A percentile compares a stretch with the other conserved stretches of the same genome.
These are phyloP conservation scores for Sclerodermus sp. DNA, from an alignment of 2,888 invertebrate genomes.

Conservation along the genomic window DNA sequence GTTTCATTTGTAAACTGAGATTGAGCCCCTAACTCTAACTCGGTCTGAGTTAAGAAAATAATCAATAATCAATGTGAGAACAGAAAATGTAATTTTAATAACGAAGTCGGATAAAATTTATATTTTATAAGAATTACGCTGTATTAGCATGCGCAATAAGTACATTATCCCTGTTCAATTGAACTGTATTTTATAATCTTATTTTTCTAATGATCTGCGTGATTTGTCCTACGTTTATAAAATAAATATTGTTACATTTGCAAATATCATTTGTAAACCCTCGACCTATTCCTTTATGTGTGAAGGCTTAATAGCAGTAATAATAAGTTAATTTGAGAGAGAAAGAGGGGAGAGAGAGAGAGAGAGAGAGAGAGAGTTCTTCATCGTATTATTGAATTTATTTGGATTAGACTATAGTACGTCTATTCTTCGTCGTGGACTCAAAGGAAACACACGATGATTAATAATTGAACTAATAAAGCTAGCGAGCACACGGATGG, in stretches of 20 bases:
- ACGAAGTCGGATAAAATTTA: slow-evolving; percentile 4
- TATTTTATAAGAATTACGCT: slow-evolving; percentile 22
- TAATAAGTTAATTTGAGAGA: too few relatives aligned
- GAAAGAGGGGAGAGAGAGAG: too few relatives aligned
- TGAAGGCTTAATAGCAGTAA: too few relatives aligned
- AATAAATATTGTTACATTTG: slow-evolving; percentile 38
- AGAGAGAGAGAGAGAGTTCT: too few relatives aligned
- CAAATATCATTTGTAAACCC: too few relatives aligned
- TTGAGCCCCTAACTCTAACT: neutral
- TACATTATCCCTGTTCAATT: slow-evolving; percentile 23
- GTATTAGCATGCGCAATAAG: slow-evolving; percentile 27
- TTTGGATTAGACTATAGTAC: too few relatives aligned
- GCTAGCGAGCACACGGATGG: slow-evolving; percentile 14
- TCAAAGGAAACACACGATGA: slow-evolving; percentile 13
- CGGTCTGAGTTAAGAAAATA: neutral
- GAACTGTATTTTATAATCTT: slow-evolving; percentile 40
- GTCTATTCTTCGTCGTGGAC: neutral
- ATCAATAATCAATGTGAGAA: neutral
- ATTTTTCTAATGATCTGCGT: slow-evolving; percentile 44
- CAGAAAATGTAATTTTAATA: neutral
- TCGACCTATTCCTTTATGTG: too few relatives aligned
- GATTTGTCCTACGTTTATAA: slow-evolving; percentile 39
- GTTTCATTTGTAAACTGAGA: neutral
- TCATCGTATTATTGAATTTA: too few relatives aligned
- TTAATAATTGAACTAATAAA: slow-evolving; percentile 35